Conservation (phyloP, 2,113 vertebrate species). For the Cepphus grylle region DNA sequence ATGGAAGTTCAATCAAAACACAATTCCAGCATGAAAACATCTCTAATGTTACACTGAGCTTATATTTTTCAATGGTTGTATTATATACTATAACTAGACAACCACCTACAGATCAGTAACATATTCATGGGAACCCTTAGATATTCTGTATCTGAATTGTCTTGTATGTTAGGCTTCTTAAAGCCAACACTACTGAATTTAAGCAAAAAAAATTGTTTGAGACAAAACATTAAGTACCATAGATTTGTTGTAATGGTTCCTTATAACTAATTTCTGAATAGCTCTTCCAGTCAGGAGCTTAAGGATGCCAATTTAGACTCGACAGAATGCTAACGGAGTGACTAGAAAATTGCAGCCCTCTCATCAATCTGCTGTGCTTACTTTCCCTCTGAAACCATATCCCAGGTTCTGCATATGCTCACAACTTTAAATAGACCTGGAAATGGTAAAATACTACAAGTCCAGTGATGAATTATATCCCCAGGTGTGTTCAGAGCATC, state of each 20-base stretch:
- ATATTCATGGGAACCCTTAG: background rate
- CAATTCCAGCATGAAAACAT: background rate
- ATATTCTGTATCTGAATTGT: background rate
- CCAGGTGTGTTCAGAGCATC: conserved; percentile 11
- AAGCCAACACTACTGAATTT: background rate
- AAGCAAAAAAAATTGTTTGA: background rate
- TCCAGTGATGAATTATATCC: background rate
- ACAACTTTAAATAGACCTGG: conserved; percentile 4
- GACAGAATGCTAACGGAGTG: conserved; percentile 5
- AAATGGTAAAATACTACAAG: background rate
- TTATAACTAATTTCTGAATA: background rate
- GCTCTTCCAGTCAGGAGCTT: background rate
- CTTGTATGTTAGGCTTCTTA: background rate
- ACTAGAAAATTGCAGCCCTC: conserved; percentile 27
- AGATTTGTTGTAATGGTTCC: background rate
- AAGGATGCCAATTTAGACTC: conserved; percentile 24
- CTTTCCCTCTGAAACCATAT: conserved; percentile 33
- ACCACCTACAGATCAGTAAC: background rate
- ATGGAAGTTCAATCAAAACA: background rate
- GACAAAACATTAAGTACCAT: background rate
- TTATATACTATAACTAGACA: background rate
- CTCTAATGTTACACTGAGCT: background rate
- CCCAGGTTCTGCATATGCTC: conserved; percentile 19
- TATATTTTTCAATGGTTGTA: background rate
- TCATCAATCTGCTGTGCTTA: conserved; percentile 27